phyloP scores from a whole-genome alignment of 2,113 vertebrate species.

The Promerops cafer region DNA sequence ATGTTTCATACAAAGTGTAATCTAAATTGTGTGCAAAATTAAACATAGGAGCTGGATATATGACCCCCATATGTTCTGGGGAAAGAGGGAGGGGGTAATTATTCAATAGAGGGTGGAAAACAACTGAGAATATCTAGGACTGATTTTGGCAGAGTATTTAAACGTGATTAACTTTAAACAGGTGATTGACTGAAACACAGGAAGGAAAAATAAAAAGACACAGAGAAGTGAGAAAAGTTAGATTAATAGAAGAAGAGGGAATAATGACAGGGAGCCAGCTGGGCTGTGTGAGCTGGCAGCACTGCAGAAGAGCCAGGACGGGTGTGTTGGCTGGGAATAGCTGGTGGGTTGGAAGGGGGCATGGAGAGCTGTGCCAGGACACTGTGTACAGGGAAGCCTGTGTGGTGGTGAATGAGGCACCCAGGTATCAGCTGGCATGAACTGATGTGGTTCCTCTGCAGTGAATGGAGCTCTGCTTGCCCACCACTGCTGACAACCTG shows the following conservation, averaged over 20 bases:
- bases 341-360: not conserved
- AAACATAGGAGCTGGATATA: not conserved
- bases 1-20: slow-evolving; percentile 36
- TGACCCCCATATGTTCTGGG: not conserved
- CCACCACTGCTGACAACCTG: not conserved
- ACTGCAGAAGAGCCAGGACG: not conserved
- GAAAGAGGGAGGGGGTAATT: not conserved
- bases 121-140: not conserved
- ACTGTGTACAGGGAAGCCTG: rapidly evolving
- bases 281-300: not conserved
- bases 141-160: not conserved
- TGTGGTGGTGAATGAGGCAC: rapidly evolving
- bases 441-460: not conserved
- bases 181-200: not conserved
- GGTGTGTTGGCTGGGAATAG: not conserved
- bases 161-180: not conserved
- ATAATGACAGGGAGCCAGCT: not conserved
- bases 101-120: not conserved
- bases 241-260: not conserved
- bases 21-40: slow-evolving; percentile 27
- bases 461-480: not conserved
- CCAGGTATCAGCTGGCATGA: not conserved
- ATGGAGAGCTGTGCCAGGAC: not conserved
- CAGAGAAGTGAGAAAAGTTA: not conserved
- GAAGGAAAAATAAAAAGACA: not conserved